Base-by-base conservation (phyloP, 2,113 vertebrate species). In the Notarius quadriscutis region DNA sequence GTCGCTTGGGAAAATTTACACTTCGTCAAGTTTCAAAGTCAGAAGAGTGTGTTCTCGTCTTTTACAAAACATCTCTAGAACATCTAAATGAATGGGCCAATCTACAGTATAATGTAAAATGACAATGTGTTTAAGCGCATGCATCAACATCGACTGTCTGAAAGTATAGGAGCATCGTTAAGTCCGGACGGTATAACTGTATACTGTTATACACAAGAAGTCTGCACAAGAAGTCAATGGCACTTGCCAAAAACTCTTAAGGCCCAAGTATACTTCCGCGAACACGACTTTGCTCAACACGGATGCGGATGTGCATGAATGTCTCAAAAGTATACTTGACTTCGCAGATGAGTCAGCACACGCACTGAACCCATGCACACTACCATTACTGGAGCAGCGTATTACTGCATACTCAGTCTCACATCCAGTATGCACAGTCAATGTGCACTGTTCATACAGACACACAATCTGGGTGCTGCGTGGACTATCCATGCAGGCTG, bases 211-310 rank as follows among this genome's bases (percentile, higher is more conserved):
- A 30, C 30, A 30, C 30, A 30, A 30, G 30, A 30, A 30, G 30
- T 30, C 80, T 7, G 71, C 80, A 53, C 17, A 5, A 2, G n/a
- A 4, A 5, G 62, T 86, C 53, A 86, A 48, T 5, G 81, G 48
- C 27, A 51, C 58, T 55, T 81, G 85, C 75, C 50, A 87, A 50
- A 60, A 88, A 30, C 75, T 48, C 22, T 88, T 86, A 51, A 41
- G 41, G 41, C 4, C 41, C 41, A 41, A 41, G 41, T 41, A 4
- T 41, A 41, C 41, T 4, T 41, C 41, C 41, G 41, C 41, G 4
- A 41, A 41, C 41, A 41, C 41, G 41, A 41, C 41, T 41, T 41
- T 41, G 41, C 41, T 41, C 41, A 41, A 41, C 41, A 41, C 4
- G 41, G 41, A 41, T 41, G 41, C 41, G 4, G 41, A 41, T 41